Percentiles rank a stretch among this genome's conserved stretches.
Conservation (phyloP, 2,888 invertebrate species). For the Dorcus hopei region DNA sequence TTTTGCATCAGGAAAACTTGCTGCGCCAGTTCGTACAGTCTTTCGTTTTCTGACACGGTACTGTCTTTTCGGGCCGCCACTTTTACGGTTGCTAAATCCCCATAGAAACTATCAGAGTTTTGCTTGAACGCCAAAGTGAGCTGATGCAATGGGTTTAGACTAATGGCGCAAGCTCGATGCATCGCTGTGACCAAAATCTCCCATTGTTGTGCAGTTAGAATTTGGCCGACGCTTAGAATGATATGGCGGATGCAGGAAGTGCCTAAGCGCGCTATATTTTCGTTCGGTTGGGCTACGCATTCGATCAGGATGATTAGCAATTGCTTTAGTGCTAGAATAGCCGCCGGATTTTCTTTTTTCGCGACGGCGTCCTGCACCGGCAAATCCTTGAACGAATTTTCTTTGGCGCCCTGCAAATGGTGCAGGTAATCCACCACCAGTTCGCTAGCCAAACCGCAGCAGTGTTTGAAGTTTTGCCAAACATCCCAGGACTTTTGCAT, state of each 20-base stretch:
- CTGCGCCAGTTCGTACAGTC: constrained; percentile 83
- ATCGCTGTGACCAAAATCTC: constrained; percentile 78
- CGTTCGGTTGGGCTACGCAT: constrained; percentile 86
- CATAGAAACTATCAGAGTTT: constrained; percentile 92
- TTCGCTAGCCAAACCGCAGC: constrained; percentile 89
- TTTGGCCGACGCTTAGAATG: constrained; percentile 77
- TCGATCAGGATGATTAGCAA: constrained; percentile 82
- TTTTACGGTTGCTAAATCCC: constrained; percentile 88
- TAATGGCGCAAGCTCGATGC: constrained; percentile 80
- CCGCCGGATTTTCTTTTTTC: constrained; percentile 52
- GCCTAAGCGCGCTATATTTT: constrained; percentile 85
- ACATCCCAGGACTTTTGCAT: constrained; percentile 72
- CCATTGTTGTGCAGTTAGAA: constrained; percentile 83
- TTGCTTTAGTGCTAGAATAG: constrained; percentile 81
- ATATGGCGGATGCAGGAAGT: constrained; percentile 88
- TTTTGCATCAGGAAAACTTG: constrained; percentile 72
- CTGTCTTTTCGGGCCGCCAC: constrained; percentile 89
- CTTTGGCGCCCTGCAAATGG: constrained; percentile 63
- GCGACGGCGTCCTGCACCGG: constrained; percentile 12
- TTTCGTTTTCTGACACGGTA: constrained; percentile 76
- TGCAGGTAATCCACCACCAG: constrained; percentile 82
- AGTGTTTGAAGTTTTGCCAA: constrained; percentile 91
- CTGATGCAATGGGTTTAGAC: constrained; percentile 82
- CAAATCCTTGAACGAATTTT: constrained; percentile 30
- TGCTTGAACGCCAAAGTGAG: constrained; percentile 86